phyloP scores from a whole-genome alignment of 2,888 invertebrate species.

The Acanthacorydalis orientalis region DNA sequence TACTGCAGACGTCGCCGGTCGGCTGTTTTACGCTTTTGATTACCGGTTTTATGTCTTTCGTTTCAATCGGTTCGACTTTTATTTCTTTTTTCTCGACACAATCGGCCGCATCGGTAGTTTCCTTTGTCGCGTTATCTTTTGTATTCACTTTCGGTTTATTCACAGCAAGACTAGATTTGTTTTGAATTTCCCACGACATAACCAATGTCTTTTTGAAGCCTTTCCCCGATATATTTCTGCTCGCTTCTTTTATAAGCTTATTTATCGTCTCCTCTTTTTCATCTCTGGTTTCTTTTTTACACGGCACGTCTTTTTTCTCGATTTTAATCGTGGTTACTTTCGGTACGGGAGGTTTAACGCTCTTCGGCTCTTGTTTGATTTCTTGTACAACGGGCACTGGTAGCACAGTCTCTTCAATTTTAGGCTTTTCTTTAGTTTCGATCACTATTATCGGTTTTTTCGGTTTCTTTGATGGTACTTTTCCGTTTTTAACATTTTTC shows the following conservation, averaged over 20 bases:
- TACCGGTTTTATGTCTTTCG: conserved; percentile 12
- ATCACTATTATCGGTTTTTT: neutral
- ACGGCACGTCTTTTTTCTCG: too few relatives aligned
- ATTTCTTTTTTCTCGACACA: neutral
- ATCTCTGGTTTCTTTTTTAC: conserved; percentile 7
- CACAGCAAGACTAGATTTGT: neutral
- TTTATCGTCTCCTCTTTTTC: conserved; percentile 13
- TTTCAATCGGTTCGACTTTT: conserved; percentile 5
- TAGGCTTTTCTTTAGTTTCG: too few relatives aligned
- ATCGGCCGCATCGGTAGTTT: conserved; percentile 12
- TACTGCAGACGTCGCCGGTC: too few relatives aligned
- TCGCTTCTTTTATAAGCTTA: conserved; percentile 14
- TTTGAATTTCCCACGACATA: conserved; percentile 11
- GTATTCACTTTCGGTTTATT: conserved; percentile 9
- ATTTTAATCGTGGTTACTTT: too few relatives aligned
- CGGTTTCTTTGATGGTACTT: conserved; percentile 7
- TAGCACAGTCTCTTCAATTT: conserved; percentile 5
- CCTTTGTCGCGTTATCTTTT: conserved; percentile 9
- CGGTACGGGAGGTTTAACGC: too few relatives aligned
- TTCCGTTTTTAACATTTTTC: conserved; percentile 4
- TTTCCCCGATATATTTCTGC: conserved; percentile 9
- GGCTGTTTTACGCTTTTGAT: too few relatives aligned
- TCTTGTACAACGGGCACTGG: conserved; percentile 5
- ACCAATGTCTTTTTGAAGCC: conserved; percentile 6
- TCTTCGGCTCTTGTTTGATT: conserved; percentile 5